Base-by-base conservation (phyloP, 2,113 vertebrate genomes). In the Boleophthalmus pectinirostris region DNA sequence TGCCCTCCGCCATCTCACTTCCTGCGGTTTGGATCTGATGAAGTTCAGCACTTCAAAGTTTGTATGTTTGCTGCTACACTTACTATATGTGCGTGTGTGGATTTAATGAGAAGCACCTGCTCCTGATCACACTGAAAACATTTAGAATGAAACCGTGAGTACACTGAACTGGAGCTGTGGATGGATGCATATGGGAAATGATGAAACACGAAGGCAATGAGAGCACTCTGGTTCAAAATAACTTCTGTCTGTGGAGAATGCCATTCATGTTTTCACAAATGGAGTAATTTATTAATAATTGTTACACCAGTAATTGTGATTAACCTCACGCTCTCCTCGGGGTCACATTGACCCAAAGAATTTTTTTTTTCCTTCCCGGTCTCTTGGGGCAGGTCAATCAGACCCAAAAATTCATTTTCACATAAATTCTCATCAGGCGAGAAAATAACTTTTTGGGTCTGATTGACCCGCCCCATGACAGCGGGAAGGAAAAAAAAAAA, bases 31-130 rank as follows among this genome's bases (percentile, higher is more conserved):
- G 71, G 68, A 85, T 88, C 82, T 81, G 77, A 88, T 82, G 87
- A 84, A 85, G 78, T 67, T 25, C 66, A 51, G 33, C 13, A 79
- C 87, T 89, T 90, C 84, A 90, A 91, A 89, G 83, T 81, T 66
- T 63, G 80, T 77, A 79, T 68, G 76, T 78, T 53, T 69, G 75
- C 29, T 69, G 75, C 29, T 61, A n/a, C 66, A 20, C 18, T 23
- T 72, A 70, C 56, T 72, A 69, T 82, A 65, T 58, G 60, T 13
- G 60, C 33, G 12, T 66, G 12, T 66, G 77, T 65, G 49, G 47
- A 69, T 64, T 66, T 92, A 91, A 91, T 92, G 81, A 80, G 91
- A 91, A 91, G 89, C 89, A 91, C 88, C 87, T 88, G 90, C 83
- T 24, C 73, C 72, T 64, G 58, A 21, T 73, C 83, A 84, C 72